These are phyloP conservation scores for Bellardia pandia DNA, from an alignment of 2,888 invertebrate genomes.

Conservation along the genomic window DNA sequence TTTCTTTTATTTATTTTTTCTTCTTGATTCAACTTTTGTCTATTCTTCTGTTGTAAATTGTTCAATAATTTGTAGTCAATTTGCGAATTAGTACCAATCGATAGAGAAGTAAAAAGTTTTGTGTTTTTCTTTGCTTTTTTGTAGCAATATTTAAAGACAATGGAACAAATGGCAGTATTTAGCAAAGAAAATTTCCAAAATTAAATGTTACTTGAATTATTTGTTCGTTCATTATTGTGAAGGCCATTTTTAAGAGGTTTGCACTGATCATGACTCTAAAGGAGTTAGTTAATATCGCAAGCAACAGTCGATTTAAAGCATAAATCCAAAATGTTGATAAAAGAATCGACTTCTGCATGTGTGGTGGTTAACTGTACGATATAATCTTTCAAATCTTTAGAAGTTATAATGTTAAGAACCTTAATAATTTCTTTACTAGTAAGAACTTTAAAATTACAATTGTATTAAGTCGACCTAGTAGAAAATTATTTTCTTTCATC, in stretches of 20 bases:
- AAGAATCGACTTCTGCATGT: no score
- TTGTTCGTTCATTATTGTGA: slow-evolving; percentile 51
- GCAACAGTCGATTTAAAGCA: no score
- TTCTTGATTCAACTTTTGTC: slow-evolving; percentile 20
- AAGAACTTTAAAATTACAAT: no score
- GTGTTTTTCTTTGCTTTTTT: not conserved
- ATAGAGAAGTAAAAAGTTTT: slow-evolving; percentile 47
- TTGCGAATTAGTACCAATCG: slow-evolving; percentile 78
- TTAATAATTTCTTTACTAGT: no score
- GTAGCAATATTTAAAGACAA: slow-evolving; percentile 12
- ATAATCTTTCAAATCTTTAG: no score
- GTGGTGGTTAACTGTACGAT: no score
- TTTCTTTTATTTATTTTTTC: not conserved
- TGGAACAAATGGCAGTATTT: slow-evolving; percentile 39
- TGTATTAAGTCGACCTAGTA: no score
- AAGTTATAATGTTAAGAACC: no score
- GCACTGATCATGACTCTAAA: slow-evolving; percentile 26
- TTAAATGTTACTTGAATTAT: slow-evolving; percentile 66
- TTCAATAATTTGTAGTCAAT: slow-evolving; percentile 82
- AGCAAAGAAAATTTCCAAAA: slow-evolving; percentile 51
- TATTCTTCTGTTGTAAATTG: slow-evolving; percentile 77
- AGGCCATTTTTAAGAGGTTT: slow-evolving; percentile 39
- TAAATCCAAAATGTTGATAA: no score
- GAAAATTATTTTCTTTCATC: no score
- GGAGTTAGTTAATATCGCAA: slow-evolving; percentile 12